A percentile compares a stretch with the other conserved stretches of the same genome.
Conservation (phyloP, 2,797 vertebrate genomes). For the Cygnus olor region DNA sequence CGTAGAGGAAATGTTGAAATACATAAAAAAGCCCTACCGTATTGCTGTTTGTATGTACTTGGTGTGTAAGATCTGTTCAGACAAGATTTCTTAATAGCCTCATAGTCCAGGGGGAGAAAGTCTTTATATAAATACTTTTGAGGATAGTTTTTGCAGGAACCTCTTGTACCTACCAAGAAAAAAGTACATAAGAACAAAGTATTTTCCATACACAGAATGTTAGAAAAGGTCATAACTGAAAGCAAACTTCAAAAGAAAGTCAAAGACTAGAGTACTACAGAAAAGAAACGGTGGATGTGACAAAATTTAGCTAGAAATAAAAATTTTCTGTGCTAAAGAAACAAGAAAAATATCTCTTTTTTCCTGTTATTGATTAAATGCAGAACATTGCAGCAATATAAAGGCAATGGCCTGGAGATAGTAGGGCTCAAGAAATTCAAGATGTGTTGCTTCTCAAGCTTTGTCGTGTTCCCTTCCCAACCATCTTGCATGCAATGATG, state of each 20-base stretch:
- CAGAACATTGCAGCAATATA: background rate
- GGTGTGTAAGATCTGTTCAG: background rate
- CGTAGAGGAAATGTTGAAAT: background rate
- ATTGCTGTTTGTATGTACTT: background rate
- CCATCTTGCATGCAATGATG: background rate
- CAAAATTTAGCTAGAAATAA: background rate
- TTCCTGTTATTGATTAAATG: background rate
- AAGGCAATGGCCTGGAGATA: background rate
- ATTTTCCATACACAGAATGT: background rate
- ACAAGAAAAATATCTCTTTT: background rate
- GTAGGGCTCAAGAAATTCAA: background rate
- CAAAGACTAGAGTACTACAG: background rate
- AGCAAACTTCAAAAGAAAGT: background rate
- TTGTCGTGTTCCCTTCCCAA: background rate
- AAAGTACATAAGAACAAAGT: fast-evolving
- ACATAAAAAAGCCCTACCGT: background rate
- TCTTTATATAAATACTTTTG: background rate
- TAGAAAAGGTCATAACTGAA: background rate
- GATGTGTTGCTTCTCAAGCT: background rate
- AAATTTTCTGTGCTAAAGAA: background rate
- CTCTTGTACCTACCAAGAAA: background rate
- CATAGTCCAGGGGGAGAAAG: background rate
- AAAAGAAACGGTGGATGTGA: background rate
- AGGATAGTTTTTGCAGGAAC: background rate
- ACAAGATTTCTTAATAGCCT: background rate